phyloP scores from a whole-genome alignment of 2,888 invertebrate genomes.

The Drosophila pegasa region DNA sequence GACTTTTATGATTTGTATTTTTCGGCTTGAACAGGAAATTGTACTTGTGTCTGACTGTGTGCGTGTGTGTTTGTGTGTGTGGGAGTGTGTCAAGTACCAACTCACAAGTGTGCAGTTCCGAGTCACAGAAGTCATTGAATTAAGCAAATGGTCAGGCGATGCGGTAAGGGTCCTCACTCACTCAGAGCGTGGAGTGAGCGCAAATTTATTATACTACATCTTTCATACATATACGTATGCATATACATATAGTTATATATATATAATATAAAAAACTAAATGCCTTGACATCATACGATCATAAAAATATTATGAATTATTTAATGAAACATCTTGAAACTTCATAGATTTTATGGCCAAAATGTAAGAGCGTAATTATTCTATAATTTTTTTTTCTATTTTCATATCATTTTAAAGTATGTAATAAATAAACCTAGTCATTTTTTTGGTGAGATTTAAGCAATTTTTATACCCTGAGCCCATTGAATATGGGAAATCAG shows the following conservation, averaged over 20 bases:
- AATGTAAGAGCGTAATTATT: neutral
- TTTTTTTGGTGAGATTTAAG: no score
- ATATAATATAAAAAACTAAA: neutral
- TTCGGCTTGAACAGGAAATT: conserved; percentile 49
- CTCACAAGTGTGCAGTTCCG: conserved; percentile 65
- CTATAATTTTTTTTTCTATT: neutral
- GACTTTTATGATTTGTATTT: conserved; percentile 77
- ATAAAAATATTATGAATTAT: neutral
- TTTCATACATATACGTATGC: neutral
- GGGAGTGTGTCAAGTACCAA: conserved; percentile 30
- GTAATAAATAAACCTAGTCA: no score
- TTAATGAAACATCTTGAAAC: neutral
- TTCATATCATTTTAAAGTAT: no score
- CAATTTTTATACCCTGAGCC: no score
- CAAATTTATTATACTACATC: neutral
- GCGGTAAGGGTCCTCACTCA: conserved; percentile 28
- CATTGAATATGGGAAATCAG: no score
- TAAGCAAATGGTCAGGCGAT: conserved; percentile 67
- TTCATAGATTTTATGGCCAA: neutral
- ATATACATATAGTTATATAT: neutral
- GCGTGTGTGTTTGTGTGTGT: conserved; percentile 9
- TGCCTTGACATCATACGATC: neutral
- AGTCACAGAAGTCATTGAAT: conserved; percentile 73
- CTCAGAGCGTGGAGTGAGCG: conserved; percentile 6
- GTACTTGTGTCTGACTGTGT: conserved; percentile 27